Evolutionary conservation across 1,140 invertebrate genomes (phyloP), one percentile per base, ranked within the genome.

Genomic region (Drosophila mojavensis): DNA sequence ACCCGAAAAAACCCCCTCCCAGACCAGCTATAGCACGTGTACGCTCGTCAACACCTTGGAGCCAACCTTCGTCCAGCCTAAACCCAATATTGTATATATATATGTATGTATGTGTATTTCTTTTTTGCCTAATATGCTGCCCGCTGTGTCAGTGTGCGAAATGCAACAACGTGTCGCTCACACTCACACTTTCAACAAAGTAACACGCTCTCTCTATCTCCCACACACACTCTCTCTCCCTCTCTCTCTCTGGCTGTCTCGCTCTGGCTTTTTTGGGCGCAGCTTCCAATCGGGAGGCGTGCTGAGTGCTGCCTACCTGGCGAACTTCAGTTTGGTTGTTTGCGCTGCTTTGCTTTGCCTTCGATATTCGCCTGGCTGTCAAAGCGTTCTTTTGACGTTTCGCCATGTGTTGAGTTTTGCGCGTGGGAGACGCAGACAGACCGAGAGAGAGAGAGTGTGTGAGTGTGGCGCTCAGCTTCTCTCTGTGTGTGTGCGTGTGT

Each of bases 91-190:
- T 20, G 20, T 66, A 17, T 39, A 43, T 43, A 43, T 66, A 3
- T 33, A 33, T 33, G 9, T 53, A 48, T 72, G 4, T 28, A 28
- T 28, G 4, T 28, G 28, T 28, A 28, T 59, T 60, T 30, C 36
- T 63, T 65, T 28, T 55, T 61, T 43, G 58, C 55, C 67, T 55
- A 68, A 68, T 51, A 39, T 50, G 66, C 58, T 78, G 82, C 82
- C 67, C 81, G 59, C 50, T 64, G 50, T 63, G 30, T 41, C 41
- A 77, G 36, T 68, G 67, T 56, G 79, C 56, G 78, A 72, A 81
- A 89, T 88, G 84, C 84, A 88, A 88, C 84, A 88, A 88, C 84
- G 84, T 88, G 84, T 80, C 80, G 78, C 71, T 82, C 64, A 54
- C 72, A 77, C 83, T 82, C 75, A 82, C 82, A 75, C 66, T 63